These are phyloP conservation scores for Dorcus hopei DNA, from an alignment of 2,888 invertebrate species.

Conservation along the genomic window DNA sequence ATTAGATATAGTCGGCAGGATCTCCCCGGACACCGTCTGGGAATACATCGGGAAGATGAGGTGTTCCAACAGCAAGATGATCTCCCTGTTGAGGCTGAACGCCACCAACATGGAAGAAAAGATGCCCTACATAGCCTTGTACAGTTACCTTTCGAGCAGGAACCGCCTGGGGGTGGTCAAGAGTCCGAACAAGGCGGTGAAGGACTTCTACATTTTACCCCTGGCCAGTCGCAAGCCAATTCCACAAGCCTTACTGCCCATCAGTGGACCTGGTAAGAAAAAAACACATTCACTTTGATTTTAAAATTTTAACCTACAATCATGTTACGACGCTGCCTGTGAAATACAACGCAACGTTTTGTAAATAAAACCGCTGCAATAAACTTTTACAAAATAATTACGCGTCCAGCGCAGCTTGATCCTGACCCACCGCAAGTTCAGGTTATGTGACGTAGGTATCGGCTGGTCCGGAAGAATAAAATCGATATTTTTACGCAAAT, in stretches of 20 bases:
- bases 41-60: constrained; percentile 91
- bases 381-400: no score
- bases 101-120: constrained; percentile 82
- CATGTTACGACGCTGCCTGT: no score
- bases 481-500: no score
- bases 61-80: constrained; percentile 82
- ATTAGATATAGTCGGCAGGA: constrained; percentile 87
- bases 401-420: no score
- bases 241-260: constrained; percentile 65
- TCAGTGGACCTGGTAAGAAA: constrained; percentile 64
- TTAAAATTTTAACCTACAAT: no score
- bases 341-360: no score
- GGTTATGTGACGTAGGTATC: no score
- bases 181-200: constrained; percentile 73
- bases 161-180: constrained; percentile 83
- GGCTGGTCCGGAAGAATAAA: no score
- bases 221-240: constrained; percentile 70
- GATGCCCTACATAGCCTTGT: constrained; percentile 79
- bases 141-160: constrained; percentile 83
- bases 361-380: no score
- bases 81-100: constrained; percentile 76
- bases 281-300: not conserved
- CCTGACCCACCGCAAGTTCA: no score
- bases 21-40: constrained; percentile 87
- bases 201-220: constrained; percentile 92